Conservation (phyloP, 2,888 invertebrate genomes). For the Suillia variegata region DNA sequence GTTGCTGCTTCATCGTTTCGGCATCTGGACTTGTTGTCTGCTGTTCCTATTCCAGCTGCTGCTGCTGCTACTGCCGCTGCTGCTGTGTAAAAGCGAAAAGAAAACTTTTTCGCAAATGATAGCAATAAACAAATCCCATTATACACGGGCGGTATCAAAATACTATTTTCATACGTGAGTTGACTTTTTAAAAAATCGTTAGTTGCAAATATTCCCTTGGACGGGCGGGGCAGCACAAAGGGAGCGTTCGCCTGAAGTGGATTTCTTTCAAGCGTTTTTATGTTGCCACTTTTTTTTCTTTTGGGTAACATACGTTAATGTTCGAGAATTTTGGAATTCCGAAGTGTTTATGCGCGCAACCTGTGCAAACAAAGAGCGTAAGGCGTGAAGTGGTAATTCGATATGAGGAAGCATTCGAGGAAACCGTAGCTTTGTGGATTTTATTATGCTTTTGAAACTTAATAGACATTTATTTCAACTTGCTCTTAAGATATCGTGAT, state of each 20-base stretch:
- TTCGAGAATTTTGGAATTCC: not conserved
- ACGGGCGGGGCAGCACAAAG: not conserved
- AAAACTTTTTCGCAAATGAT: constrained; percentile 53
- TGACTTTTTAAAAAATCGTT: constrained; percentile 42
- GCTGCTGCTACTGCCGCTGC: too few relatives aligned
- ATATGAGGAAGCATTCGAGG: too few relatives aligned
- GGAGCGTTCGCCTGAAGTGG: not conserved
- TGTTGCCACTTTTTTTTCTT: too few relatives aligned
- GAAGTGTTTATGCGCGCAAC: not conserved
- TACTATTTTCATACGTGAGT: constrained; percentile 54
- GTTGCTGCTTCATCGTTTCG: not conserved
- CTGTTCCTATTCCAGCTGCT: too few relatives aligned
- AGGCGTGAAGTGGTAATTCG: not conserved
- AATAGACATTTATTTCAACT: too few relatives aligned
- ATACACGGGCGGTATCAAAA: constrained; percentile 59
- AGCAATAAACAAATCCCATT: constrained; percentile 60
- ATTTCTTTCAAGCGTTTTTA: not conserved
- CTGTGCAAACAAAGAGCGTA: not conserved
- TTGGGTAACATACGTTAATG: not conserved
- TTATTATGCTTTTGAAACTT: too few relatives aligned
- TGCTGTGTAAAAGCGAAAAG: constrained; percentile 8
- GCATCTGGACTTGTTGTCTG: not conserved
- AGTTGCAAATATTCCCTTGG: not conserved
- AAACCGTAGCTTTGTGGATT: too few relatives aligned
- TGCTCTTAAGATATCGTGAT: too few relatives aligned